A percentile compares a stretch with the other conserved stretches of the same genome.
These are phyloP conservation scores for Grus americana DNA, from an alignment of 2,113 vertebrate genomes.

Conservation along the genomic window DNA sequence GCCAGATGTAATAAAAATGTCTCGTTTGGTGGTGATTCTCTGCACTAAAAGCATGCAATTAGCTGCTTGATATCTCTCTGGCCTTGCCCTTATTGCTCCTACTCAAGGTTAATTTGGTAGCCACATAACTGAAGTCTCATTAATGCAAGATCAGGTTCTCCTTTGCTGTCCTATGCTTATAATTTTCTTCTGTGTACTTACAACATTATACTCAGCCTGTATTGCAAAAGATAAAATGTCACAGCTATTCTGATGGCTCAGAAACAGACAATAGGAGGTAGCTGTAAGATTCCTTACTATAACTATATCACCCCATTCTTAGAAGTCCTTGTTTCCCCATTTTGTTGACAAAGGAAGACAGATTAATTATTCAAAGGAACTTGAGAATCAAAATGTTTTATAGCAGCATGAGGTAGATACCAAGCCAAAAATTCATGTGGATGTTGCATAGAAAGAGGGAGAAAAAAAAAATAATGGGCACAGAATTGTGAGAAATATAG, in stretches of 20 bases:
- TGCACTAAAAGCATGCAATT: not conserved
- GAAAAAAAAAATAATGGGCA: not conserved
- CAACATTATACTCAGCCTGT: not conserved
- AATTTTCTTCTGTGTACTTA: not conserved
- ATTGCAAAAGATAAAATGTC: not conserved
- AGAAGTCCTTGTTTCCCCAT: not conserved
- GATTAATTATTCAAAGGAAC: not conserved
- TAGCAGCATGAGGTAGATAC: not conserved
- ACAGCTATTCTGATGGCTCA: not conserved
- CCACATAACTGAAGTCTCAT: not conserved
- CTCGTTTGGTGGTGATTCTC: not conserved
- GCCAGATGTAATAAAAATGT: not conserved
- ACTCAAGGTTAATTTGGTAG: conserved; percentile 3
- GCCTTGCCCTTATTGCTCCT: not conserved
- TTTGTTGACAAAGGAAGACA: not conserved
- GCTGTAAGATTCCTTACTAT: not conserved
- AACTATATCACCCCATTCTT: not conserved
- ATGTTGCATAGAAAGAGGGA: not conserved
- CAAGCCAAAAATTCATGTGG: not conserved
- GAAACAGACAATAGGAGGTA: not conserved
- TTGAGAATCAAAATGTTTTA: not conserved
- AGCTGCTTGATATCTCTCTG: not conserved
- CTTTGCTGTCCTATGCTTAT: not conserved
- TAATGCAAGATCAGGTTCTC: conserved; percentile 29
- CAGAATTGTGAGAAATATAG: not conserved